Percentiles rank a stretch among this genome's conserved stretches.
phyloP scores from a whole-genome alignment of 2,113 vertebrate genomes.

The Opisthocomus hoazin region DNA sequence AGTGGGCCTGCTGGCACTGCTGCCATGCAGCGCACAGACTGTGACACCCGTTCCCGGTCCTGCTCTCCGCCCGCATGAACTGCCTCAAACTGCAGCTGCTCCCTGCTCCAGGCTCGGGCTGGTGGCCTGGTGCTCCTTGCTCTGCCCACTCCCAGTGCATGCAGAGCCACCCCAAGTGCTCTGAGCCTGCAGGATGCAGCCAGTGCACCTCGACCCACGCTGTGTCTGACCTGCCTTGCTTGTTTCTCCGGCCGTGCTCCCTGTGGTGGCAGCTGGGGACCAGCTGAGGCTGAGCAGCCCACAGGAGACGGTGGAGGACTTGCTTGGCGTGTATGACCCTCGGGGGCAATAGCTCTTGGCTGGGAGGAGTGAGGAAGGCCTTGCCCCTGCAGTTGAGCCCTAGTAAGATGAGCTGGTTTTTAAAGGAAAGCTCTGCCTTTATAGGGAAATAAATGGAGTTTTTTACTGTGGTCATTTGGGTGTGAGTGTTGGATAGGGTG shows the following conservation, averaged over 20 bases:
- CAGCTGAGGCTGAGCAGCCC: neutral
- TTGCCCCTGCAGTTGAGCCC: neutral
- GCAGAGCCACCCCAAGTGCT: neutral
- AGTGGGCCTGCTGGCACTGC: neutral
- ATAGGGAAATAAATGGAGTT: conserved; percentile 32
- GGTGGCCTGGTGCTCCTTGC: accelerated
- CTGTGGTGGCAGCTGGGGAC: neutral
- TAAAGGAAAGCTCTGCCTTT: conserved; percentile 22
- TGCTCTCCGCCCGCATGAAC: neutral
- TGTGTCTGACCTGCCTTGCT: neutral
- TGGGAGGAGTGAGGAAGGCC: neutral
- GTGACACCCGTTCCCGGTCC: neutral
- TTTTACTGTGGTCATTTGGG: neutral
- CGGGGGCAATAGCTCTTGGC: neutral
- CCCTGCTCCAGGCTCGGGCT: neutral
- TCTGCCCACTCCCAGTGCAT: neutral
- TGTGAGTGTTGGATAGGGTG: neutral
- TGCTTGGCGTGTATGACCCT: accelerated
- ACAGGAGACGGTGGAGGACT: neutral
- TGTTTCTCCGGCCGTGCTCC: neutral
- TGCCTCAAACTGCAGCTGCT: neutral
- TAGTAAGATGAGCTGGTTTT: neutral
- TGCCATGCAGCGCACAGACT: neutral
- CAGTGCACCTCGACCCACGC: accelerated
- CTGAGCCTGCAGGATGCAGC: neutral